Conservation (phyloP, 37 sponge, comb jelly and placozoan genomes). For the Oscarella lobularis region DNA sequence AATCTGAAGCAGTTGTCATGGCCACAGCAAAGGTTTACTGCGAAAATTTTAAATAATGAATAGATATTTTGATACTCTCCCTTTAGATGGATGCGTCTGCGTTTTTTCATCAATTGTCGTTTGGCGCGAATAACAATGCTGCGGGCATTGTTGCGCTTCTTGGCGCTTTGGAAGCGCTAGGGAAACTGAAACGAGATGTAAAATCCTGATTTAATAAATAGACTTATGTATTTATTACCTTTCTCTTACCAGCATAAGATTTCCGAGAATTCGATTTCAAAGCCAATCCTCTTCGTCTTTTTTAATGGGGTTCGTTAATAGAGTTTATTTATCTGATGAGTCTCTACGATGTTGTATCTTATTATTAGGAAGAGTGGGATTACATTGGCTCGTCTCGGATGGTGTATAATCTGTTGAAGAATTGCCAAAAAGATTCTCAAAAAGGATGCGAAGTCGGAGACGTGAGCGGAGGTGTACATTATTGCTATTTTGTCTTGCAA, state of each 20-base stretch:
- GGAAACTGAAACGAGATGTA: constrained; percentile 35
- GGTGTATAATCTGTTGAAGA: constrained; percentile 61
- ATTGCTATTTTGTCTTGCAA: no score
- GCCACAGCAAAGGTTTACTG: no score
- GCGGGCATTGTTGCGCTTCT: constrained; percentile 43
- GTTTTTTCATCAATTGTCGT: constrained; percentile 37
- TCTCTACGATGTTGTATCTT: background rate
- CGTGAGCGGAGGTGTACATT: no score
- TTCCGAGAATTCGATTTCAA: background rate
- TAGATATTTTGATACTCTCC: background rate
- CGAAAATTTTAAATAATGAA: no score
- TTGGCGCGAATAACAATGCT: constrained; percentile 48
- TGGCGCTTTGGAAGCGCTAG: constrained; percentile 45
- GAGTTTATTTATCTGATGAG: background rate
- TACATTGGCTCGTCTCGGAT: constrained; percentile 80
- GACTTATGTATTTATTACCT: background rate
- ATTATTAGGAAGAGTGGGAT: constrained; percentile 73
- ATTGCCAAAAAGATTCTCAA: background rate
- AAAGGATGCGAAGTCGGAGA: no score
- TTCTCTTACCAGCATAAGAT: no score
- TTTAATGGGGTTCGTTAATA: constrained; percentile 65
- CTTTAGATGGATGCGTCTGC: constrained; percentile 25
- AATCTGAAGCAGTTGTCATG: no score
- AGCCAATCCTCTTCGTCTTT: constrained; percentile 43
- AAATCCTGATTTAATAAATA: background rate